Conservation (phyloP, 2,113 vertebrate species). For the Toxostoma redivivum region DNA sequence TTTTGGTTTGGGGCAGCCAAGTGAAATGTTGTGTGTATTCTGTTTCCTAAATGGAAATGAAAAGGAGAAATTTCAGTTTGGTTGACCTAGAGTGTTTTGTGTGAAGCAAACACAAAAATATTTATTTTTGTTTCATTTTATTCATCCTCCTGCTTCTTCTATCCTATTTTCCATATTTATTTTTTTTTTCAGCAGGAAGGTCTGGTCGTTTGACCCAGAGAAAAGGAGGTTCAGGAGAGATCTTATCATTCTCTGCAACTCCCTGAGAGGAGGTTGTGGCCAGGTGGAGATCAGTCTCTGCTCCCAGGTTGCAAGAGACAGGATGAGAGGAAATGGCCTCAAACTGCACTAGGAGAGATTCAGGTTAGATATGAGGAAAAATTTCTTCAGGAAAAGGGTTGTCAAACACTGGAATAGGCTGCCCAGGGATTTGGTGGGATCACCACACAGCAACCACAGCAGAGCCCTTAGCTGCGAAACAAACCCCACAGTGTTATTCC, state of each 20-base stretch:
- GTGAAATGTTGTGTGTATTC: neutral
- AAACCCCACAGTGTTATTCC: rapidly evolving
- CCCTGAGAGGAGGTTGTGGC: neutral
- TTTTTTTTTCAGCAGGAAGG: neutral
- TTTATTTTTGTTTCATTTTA: neutral
- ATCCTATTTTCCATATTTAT: neutral
- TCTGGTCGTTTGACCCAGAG: neutral
- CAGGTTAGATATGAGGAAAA: neutral
- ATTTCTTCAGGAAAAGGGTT: neutral
- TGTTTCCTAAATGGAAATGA: neutral
- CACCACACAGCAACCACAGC: neutral
- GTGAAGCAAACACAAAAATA: neutral
- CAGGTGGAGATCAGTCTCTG: neutral
- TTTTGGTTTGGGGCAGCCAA: neutral
- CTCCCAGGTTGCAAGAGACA: neutral
- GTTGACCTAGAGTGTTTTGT: neutral
- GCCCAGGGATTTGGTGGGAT: neutral
- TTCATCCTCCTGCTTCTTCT: neutral
- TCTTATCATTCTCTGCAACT: rapidly evolving
- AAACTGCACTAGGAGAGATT: neutral
- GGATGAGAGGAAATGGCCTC: neutral
- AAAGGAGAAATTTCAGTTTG: neutral
- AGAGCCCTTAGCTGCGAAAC: neutral
- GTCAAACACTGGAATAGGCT: neutral
- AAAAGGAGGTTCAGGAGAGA: neutral